Evolutionary conservation across 2,888 invertebrate genomes (phyloP).

Genomic region (Onchidella celtica): DNA sequence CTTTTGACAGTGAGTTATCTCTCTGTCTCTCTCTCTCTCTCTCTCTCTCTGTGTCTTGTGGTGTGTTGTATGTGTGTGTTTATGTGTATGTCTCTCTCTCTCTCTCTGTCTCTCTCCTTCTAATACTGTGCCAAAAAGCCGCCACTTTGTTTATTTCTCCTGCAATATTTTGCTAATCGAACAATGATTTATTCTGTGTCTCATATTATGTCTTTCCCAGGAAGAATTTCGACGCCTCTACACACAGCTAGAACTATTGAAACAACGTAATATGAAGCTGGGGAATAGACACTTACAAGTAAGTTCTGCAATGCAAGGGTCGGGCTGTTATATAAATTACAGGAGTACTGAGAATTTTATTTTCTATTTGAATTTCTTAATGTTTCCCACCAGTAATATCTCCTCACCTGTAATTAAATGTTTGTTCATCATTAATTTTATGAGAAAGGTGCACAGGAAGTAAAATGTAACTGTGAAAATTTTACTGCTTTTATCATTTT

Average conservation of each 20-base stretch:
- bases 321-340: no score
- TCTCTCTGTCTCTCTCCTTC: background rate
- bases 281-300: conserved; percentile 86
- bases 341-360: no score
- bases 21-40: no score
- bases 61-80: no score
- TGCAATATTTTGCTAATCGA: background rate
- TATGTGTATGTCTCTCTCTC: no score
- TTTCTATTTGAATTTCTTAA: no score
- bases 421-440: background rate
- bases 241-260: conserved; percentile 89
- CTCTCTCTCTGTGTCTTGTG: no score
- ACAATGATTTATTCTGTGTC: conserved; percentile 54
- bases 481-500: no score
- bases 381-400: no score
- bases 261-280: conserved; percentile 88
- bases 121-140: background rate
- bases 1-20: no score
- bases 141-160: background rate
- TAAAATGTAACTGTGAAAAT: no score
- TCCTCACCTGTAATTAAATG: background rate
- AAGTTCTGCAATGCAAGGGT: background rate
- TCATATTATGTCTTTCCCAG: conserved; percentile 82
- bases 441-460: background rate
- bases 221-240: conserved; percentile 91